A percentile compares a stretch with the other conserved stretches of the same genome.
These are phyloP conservation scores for Andricus quercusramuli DNA, from an alignment of 2,888 invertebrate species.

Conservation along the genomic window DNA sequence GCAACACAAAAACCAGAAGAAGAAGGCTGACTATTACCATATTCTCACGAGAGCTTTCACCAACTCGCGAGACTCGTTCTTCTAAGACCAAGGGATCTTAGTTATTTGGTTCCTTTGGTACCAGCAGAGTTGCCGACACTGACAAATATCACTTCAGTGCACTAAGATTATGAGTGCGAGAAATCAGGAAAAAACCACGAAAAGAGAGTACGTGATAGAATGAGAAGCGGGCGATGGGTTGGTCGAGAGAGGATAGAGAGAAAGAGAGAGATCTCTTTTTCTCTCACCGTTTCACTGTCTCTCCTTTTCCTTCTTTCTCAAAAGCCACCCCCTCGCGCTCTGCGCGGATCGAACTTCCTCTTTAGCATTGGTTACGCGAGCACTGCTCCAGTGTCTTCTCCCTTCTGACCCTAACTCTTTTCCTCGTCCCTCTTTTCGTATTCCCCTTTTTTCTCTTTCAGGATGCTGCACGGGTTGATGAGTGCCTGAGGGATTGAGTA, in stretches of 20 bases:
- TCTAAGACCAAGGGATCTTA: conserved; percentile 12
- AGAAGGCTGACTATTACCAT: conserved; percentile 52
- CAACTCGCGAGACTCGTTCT: conserved; percentile 42
- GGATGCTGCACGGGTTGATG: neutral
- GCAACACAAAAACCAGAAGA: neutral
- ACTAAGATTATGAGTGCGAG: conserved; percentile 64
- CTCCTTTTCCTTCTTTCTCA: conserved; percentile 50
- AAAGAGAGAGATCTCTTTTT: conserved; percentile 41
- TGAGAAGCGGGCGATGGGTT: conserved; percentile 21
- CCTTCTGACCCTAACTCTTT: too few species aligned
- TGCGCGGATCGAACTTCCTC: conserved; percentile 66
- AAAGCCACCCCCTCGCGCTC: conserved; percentile 54
- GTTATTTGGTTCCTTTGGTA: conserved; percentile 42
- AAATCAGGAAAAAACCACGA: neutral
- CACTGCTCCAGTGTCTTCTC: conserved; percentile 59
- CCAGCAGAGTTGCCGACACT: conserved; percentile 65
- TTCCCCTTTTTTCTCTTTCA: conserved; percentile 20
- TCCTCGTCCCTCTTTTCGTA: too few species aligned
- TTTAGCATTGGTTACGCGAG: conserved; percentile 78
- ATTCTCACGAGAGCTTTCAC: conserved; percentile 45
- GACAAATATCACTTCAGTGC: conserved; percentile 72
- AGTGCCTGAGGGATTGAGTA: too few species aligned
- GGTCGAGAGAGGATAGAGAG: conserved; percentile 24
- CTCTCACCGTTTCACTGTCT: conserved; percentile 40
- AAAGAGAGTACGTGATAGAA: conserved; percentile 20